Evolutionary conservation across 2,113 vertebrate species (phyloP).

Genomic region (Scortum barcoo): DNA sequence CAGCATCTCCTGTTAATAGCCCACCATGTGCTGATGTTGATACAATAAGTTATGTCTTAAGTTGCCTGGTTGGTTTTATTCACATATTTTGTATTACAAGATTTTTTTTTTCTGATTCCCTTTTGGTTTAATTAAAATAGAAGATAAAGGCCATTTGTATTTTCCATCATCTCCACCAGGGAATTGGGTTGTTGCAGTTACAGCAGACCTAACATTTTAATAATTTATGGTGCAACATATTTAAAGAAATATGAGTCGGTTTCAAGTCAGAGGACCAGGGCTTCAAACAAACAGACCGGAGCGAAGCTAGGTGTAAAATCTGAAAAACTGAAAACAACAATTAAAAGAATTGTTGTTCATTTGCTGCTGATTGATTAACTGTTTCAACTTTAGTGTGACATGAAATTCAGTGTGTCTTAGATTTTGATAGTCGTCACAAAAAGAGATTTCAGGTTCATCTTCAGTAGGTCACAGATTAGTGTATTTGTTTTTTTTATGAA

Average conservation of each 20-base stretch:
- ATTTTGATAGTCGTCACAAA: neutral
- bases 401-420: neutral
- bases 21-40: conserved; percentile 8
- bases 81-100: neutral
- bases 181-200: conserved; percentile 20
- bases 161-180: conserved; percentile 14
- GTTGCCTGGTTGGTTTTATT: neutral
- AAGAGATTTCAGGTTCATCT: neutral
- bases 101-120: neutral
- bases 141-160: neutral
- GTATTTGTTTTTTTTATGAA: neutral
- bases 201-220: conserved; percentile 25
- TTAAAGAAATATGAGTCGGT: conserved; percentile 33
- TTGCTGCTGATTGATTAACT: neutral
- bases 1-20: conserved; percentile 15
- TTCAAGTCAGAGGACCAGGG: conserved; percentile 15
- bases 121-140: conserved; percentile 1
- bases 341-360: neutral
- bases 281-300: conserved; percentile 13
- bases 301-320: conserved; percentile 3
- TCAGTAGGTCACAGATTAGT: neutral
- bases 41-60: neutral
- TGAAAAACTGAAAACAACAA: too few species aligned
- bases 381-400: neutral
- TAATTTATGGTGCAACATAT: conserved; percentile 31